Evolutionary conservation across 2,888 invertebrate species (phyloP).

Genomic region (Drosophila nr. fundita): DNA sequence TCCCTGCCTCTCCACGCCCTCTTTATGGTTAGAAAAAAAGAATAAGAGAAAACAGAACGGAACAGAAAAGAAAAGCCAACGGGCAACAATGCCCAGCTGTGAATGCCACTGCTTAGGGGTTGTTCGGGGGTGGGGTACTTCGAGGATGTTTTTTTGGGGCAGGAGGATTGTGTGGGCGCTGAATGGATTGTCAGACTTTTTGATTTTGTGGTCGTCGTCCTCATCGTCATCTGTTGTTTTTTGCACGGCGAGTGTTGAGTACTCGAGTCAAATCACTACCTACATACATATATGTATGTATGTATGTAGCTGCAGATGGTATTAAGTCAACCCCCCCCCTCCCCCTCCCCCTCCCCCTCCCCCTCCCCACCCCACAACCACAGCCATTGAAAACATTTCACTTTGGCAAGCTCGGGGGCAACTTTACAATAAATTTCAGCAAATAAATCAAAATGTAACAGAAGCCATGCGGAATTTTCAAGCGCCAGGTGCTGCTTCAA

Average conservation of each 20-base stretch:
- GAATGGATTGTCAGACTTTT: conserved; percentile 62
- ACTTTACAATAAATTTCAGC: conserved; percentile 79
- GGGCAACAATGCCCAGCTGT: conserved; percentile 60
- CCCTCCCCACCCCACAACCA: not conserved
- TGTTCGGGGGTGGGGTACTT: not conserved
- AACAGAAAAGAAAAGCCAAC: conserved; percentile 5
- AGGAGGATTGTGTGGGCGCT: not conserved
- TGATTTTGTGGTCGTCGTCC: conserved; percentile 51
- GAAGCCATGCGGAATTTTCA: conserved; percentile 73
- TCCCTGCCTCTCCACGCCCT: not conserved
- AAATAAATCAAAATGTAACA: conserved; percentile 79
- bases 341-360: no score
- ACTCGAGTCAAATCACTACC: conserved; percentile 37
- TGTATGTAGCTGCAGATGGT: conserved; percentile 32
- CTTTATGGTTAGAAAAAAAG: not conserved
- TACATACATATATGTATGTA: conserved; percentile 18
- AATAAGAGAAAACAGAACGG: not conserved
- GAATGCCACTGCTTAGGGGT: conserved; percentile 31
- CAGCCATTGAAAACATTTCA: conserved; percentile 46
- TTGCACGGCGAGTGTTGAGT: conserved; percentile 43
- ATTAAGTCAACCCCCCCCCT: conserved; percentile 23
- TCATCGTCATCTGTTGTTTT: conserved; percentile 22
- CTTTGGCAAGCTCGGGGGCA: conserved; percentile 48
- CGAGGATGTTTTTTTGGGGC: not conserved
- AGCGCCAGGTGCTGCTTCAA: conserved; percentile 67